Evolutionary conservation across 2,113 vertebrate genomes (phyloP).

Genomic region (Enhydra lutris): DNA sequence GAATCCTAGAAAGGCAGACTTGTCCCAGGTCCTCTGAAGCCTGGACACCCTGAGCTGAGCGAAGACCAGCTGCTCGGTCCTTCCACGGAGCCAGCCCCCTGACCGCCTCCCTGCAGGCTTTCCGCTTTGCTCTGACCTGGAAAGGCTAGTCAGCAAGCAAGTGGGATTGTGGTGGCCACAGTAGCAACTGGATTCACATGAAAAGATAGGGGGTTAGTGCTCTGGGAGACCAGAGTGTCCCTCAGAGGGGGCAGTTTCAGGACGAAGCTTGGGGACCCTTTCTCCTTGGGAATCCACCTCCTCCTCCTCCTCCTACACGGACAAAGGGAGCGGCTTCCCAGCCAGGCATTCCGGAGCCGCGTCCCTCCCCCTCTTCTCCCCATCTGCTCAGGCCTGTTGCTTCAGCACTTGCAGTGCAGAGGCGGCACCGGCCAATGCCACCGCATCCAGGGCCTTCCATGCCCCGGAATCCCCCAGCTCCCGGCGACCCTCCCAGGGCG

Average conservation of each 20-base stretch:
- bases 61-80: not conserved
- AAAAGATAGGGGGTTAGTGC: not conserved
- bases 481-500: not conserved
- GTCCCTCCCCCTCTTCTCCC: not conserved
- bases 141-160: not conserved
- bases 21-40: not conserved
- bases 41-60: not conserved
- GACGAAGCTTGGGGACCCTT: not conserved
- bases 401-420: not conserved
- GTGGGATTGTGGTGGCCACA: not conserved
- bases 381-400: constrained; percentile 66
- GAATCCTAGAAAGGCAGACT: no score
- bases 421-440: not conserved
- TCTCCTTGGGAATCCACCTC: constrained; percentile 24
- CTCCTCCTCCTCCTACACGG: not conserved
- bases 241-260: not conserved
- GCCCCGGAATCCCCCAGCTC: not conserved
- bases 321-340: constrained; percentile 55
- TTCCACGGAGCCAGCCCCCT: fast-evolving
- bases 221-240: not conserved
- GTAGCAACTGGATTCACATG: not conserved
- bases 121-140: not conserved
- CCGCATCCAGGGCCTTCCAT: not conserved
- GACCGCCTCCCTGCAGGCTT: not conserved
- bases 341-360: constrained; percentile 37